phyloP scores from a whole-genome alignment of 2,113 vertebrate species.

The Bambusicola thoracicus region DNA sequence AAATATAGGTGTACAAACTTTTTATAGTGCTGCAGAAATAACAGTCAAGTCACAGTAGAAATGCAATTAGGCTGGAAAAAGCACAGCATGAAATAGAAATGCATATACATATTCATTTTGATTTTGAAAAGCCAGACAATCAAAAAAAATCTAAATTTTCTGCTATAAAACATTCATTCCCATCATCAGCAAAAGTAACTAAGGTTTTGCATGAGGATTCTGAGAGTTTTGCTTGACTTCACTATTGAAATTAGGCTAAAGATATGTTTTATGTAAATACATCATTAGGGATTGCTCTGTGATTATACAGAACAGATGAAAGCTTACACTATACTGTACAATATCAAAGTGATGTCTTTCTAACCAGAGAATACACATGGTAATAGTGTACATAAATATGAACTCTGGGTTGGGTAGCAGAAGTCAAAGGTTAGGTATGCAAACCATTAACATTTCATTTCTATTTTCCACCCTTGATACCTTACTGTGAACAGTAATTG shows the following conservation, averaged over 20 bases:
- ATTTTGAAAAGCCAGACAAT: constrained; percentile 41
- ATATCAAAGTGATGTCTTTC: constrained; percentile 51
- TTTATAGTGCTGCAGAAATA: not conserved
- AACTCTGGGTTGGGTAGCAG: constrained; percentile 12
- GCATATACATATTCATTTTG: constrained; percentile 28
- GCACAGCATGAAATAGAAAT: not conserved
- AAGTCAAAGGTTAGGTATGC: constrained; percentile 32
- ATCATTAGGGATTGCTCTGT: constrained; percentile 35
- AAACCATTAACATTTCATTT: constrained; percentile 2
- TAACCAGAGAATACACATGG: constrained; percentile 23
- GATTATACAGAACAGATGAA: constrained; percentile 59
- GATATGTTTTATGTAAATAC: constrained; percentile 62
- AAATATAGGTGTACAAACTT: not conserved
- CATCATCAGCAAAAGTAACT: constrained; percentile 36
- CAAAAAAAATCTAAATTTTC: not conserved
- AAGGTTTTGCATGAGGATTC: constrained; percentile 25
- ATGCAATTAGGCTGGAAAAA: constrained; percentile 12
- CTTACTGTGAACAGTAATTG: not conserved
- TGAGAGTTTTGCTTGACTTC: constrained; percentile 43
- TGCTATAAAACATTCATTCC: constrained; percentile 49
- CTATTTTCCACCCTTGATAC: not conserved
- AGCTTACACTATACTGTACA: not conserved
- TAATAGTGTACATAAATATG: constrained; percentile 14
- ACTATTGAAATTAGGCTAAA: constrained; percentile 56
- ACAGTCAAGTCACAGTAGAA: not conserved